These are phyloP conservation scores for Pogona vitticeps DNA, from an alignment of 2,113 vertebrate genomes.

Conservation along the genomic window DNA sequence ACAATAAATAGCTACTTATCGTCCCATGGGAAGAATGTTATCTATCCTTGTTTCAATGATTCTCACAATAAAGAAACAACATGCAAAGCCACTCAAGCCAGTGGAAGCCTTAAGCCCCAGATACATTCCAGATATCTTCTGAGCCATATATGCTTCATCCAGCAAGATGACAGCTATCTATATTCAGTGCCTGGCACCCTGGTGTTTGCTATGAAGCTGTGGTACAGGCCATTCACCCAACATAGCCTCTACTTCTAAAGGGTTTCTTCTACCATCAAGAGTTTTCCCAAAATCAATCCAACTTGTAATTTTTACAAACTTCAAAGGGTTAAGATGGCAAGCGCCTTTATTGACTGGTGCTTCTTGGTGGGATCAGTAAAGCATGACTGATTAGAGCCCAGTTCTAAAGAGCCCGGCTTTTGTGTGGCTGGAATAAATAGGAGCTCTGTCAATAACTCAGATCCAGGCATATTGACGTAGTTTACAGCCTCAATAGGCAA, in stretches of 20 bases:
- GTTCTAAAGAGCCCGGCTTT: conserved; percentile 76
- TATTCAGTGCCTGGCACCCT: background rate
- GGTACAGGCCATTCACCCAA: conserved; percentile 22
- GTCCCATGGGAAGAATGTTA: background rate
- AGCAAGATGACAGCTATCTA: background rate
- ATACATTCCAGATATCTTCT: background rate
- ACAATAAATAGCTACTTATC: background rate
- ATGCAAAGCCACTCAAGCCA: background rate
- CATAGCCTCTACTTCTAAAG: conserved; percentile 37
- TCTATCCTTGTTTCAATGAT: background rate
- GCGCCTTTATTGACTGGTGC: conserved; percentile 74
- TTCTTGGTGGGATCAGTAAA: conserved; percentile 77
- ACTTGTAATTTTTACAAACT: conserved; percentile 65
- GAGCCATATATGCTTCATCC: background rate
- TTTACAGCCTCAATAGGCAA: conserved; percentile 85
- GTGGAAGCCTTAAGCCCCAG: background rate
- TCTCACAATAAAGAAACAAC: background rate
- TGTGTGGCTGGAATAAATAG: conserved; percentile 79
- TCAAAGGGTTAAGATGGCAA: conserved; percentile 81
- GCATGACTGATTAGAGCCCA: conserved; percentile 84
- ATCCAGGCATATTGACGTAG: conserved; percentile 77
- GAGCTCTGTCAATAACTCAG: conserved; percentile 80
- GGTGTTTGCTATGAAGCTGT: background rate
- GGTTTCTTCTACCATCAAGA: conserved; percentile 45
- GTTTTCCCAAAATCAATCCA: conserved; percentile 54